Conservation (phyloP, 2,888 invertebrate genomes). For the Himalopsyche kuldschensis region DNA sequence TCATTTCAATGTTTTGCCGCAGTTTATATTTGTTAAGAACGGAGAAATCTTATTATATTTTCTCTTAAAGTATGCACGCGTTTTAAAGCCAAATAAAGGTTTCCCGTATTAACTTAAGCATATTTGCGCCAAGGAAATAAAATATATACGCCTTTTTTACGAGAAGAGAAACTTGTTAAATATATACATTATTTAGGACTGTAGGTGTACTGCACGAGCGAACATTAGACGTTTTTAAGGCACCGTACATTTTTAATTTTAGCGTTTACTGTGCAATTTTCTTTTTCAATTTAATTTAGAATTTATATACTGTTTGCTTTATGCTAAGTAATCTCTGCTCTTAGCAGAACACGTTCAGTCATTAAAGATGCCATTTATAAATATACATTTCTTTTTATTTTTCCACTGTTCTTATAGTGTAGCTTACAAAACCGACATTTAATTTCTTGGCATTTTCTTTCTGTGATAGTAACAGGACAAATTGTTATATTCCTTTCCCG, state of each 20-base stretch:
- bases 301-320: too few relatives aligned
- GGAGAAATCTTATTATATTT: background rate
- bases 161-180: background rate
- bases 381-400: too few relatives aligned
- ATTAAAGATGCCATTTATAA: too few relatives aligned
- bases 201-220: background rate
- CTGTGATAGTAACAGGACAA: too few relatives aligned
- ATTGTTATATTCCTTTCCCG: too few relatives aligned
- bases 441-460: too few relatives aligned
- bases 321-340: too few relatives aligned
- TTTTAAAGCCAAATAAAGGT: background rate
- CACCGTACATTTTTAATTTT: background rate
- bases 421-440: too few relatives aligned
- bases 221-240: background rate
- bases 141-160: background rate
- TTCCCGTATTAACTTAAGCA: background rate
- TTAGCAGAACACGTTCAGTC: too few relatives aligned
- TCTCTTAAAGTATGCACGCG: background rate
- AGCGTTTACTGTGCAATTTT: background rate
- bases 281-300: too few relatives aligned
- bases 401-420: too few relatives aligned
- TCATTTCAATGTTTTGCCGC: background rate
- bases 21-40: background rate
- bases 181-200: background rate
- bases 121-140: background rate